Evolutionary conservation across 2,888 invertebrate species (phyloP), one percentile per base, ranked within the genome.

Genomic region (Xylota segnis): DNA sequence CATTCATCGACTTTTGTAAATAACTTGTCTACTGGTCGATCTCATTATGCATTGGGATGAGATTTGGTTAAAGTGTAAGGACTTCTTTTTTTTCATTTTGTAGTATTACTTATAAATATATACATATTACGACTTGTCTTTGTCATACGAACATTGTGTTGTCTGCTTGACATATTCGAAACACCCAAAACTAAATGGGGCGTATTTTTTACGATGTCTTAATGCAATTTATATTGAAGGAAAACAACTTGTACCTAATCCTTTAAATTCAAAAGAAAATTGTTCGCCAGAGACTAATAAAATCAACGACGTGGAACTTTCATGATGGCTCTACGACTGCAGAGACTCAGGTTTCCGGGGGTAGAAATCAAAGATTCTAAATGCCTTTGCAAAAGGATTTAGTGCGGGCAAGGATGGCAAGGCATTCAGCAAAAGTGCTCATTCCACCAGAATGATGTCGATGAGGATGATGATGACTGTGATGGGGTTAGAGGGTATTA

Each of bases 211-310:
- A 87, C 88, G 88, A 88, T 81, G 87, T 87, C 88, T 88, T 90
- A 90, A 91, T 90, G 90, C 90, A 91, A 91, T 91, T 91, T 90
- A 90, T 90, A 89, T 90, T 88, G 88, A 87, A 86, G 90, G 89
- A 89, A 90, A 90, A 91, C 90, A 91, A 91, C 90, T 91, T 91
- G 90, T 91, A 90, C 89, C 90, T 89, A 90, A 90, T 92, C 91
- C 91, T 89, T 90, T 91, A 91, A 91, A 91, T 91, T 91, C 91
- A 90, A 90, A 90, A 90, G 90, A 86, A 90, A 92, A 91, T 92
- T 91, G 91, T 91, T 91, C 92, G 91, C 91, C 90, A 88, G 91
- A 91, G 91, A 91, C 92, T 91, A 91, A 91, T 91, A 91, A 91
- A 91, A 91, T 91, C 91, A 91, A 91, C 91, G 92, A 91, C 89